Conservation (phyloP, 2,113 vertebrate species). For the Tricholaema leucomelas region DNA sequence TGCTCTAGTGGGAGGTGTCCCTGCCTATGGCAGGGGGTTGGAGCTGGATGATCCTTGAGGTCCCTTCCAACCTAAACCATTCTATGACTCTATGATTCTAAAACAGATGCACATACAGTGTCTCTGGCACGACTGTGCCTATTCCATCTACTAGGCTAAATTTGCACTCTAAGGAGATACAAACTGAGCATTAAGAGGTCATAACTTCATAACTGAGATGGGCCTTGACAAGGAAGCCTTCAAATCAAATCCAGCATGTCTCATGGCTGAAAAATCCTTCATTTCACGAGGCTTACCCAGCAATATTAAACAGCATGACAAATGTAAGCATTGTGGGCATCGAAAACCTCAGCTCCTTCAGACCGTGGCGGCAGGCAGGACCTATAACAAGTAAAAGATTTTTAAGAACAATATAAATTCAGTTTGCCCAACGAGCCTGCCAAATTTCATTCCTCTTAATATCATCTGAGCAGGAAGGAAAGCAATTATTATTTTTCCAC, state of each 20-base stretch:
- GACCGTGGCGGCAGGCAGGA: background rate
- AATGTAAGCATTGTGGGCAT: background rate
- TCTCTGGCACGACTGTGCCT: background rate
- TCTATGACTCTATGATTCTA: no score
- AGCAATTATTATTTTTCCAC: slow-evolving; percentile 45
- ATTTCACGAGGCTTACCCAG: background rate
- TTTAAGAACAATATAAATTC: slow-evolving; percentile 12
- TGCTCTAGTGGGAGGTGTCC: no score
- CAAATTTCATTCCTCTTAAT: slow-evolving; percentile 29
- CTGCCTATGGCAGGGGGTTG: no score
- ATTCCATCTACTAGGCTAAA: background rate
- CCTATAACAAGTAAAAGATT: background rate
- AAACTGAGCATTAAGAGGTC: slow-evolving; percentile 1
- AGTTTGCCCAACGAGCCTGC: background rate
- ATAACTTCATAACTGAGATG: slow-evolving; percentile 12
- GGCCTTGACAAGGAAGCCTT: background rate
- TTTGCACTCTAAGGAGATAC: slow-evolving; percentile 5
- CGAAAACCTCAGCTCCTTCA: background rate
- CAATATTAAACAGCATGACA: background rate
- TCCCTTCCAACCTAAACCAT: no score
- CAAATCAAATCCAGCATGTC: background rate
- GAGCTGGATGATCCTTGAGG: no score
- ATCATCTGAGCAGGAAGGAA: background rate
- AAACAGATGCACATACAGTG: slow-evolving; percentile 10
- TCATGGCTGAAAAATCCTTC: background rate